Conservation (phyloP, 2,888 invertebrate genomes). For the Pammene fasciana region DNA sequence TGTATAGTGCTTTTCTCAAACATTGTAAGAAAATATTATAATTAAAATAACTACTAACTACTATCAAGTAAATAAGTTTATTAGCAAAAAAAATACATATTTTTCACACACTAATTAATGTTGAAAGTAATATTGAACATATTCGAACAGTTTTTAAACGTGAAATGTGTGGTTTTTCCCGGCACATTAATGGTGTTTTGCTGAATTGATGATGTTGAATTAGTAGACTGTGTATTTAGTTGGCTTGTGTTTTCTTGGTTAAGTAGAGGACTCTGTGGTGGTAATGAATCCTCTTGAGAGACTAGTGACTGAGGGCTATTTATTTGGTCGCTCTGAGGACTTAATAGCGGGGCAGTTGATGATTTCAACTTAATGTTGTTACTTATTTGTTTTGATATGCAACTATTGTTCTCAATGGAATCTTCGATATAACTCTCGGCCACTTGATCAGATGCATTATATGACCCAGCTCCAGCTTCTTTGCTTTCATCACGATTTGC, state of each 20-base stretch:
- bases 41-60: background rate
- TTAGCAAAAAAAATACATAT: background rate
- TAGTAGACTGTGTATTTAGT: background rate
- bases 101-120: background rate
- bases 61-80: background rate
- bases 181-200: slow-evolving; percentile 10
- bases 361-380: slow-evolving; percentile 9
- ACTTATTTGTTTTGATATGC: slow-evolving; percentile 7
- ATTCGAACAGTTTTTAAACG: slow-evolving; percentile 13
- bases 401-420: slow-evolving; percentile 8
- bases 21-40: background rate
- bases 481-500: no score
- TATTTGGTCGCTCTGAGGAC: slow-evolving; percentile 2
- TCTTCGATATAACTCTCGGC: slow-evolving; percentile 9
- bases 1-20: slow-evolving; percentile 7
- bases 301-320: background rate
- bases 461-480: no score
- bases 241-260: background rate
- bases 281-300: background rate
- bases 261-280: background rate
- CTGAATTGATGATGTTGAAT: background rate
- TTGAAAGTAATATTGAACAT: slow-evolving; percentile 17
- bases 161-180: slow-evolving; percentile 8
- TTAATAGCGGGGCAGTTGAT: background rate
- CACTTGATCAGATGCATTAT: slow-evolving; percentile 9